Conservation (phyloP, 2,888 invertebrate genomes). For the Epistrophe eligans region DNA sequence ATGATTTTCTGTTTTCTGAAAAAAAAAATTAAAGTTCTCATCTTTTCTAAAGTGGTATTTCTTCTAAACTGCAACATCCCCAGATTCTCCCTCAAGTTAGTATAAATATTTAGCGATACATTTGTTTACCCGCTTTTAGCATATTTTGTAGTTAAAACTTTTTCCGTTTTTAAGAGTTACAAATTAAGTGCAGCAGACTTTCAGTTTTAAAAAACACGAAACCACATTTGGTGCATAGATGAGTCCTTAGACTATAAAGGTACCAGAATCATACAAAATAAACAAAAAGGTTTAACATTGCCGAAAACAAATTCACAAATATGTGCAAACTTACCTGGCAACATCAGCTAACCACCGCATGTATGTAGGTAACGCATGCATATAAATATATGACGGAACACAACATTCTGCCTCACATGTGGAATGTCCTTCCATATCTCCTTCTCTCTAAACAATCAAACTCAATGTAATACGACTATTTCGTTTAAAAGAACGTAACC, state of each 20-base stretch:
- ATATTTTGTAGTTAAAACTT: not conserved
- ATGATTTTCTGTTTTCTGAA: no score
- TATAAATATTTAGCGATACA: no score
- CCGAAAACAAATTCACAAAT: constrained; percentile 26
- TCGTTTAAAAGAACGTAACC: constrained; percentile 19
- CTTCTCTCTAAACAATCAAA: not conserved
- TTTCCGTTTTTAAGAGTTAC: not conserved
- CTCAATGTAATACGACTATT: constrained; percentile 47
- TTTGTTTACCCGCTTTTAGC: no score
- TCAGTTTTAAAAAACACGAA: not conserved
- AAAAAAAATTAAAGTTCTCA: no score
- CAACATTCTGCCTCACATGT: not conserved
- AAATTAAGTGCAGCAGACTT: not conserved
- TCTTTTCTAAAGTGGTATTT: no score
- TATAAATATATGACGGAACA: not conserved
- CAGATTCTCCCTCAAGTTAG: no score
- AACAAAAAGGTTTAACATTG: constrained; percentile 34
- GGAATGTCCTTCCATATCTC: not conserved
- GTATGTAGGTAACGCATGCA: not conserved
- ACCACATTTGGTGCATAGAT: not conserved
- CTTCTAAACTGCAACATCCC: no score
- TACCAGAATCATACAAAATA: not conserved
- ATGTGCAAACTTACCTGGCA: constrained; percentile 59
- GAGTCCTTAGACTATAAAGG: not conserved
- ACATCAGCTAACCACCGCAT: constrained; percentile 17